Conservation (phyloP, 2,113 vertebrate genomes). For the Carassius auratus region DNA sequence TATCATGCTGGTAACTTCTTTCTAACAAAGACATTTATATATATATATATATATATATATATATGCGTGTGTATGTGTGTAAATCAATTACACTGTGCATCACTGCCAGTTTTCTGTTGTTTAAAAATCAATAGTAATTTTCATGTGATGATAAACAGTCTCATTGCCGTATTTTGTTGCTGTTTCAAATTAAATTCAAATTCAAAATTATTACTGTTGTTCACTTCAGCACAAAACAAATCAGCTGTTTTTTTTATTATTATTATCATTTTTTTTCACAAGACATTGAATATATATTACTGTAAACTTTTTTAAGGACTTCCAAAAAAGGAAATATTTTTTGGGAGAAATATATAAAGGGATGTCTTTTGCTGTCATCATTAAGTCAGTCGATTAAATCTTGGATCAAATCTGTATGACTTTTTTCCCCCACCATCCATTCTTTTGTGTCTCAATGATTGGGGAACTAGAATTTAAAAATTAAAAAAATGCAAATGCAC, state of each 20-base stretch:
- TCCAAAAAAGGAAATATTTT: background rate
- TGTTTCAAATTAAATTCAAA: constrained; percentile 42
- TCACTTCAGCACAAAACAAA: constrained; percentile 26
- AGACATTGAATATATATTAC: constrained; percentile 25
- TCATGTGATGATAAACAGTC: too few relatives aligned
- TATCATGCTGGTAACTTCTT: too few relatives aligned
- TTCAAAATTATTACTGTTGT: constrained; percentile 50
- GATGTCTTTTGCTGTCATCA: background rate
- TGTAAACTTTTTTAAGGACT: background rate
- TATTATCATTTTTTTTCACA: background rate
- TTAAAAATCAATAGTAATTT: constrained; percentile 55
- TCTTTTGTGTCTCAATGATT: too few relatives aligned
- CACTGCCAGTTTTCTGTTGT: constrained; percentile 20
- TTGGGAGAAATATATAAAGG: background rate
- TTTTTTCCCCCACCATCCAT: too few relatives aligned
- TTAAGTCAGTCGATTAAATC: too few relatives aligned
- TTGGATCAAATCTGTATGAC: too few relatives aligned
- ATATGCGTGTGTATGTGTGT: too few relatives aligned
- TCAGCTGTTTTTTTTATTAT: background rate
- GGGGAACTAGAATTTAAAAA: too few relatives aligned
- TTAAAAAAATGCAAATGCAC: too few relatives aligned
- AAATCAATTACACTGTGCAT: constrained; percentile 20
- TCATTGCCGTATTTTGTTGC: constrained; percentile 20
- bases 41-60: too few relatives aligned
- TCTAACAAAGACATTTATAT: too few relatives aligned